Evolutionary conservation across 1,140 invertebrate genomes (phyloP).

Genomic region (Micrasema minimum): DNA sequence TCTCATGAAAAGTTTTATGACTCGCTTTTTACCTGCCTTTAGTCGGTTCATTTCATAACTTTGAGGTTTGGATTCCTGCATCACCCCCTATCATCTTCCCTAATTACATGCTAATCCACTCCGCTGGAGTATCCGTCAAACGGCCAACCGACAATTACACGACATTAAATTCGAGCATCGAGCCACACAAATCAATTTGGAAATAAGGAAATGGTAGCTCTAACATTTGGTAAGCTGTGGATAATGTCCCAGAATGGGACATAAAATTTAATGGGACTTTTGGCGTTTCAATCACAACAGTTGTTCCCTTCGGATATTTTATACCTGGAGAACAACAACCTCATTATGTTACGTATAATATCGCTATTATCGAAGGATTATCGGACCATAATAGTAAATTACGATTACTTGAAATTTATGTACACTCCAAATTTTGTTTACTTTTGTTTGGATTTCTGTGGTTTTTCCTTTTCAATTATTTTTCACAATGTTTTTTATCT

Average conservation of each 20-base stretch:
- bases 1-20: too few species aligned
- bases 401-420: too few species aligned
- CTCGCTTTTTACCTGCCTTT: too few species aligned
- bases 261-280: slow-evolving; percentile 24
- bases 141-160: slow-evolving; percentile 43
- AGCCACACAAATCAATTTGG: slow-evolving; percentile 48
- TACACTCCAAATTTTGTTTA: too few species aligned
- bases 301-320: slow-evolving; percentile 7
- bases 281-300: slow-evolving; percentile 21
- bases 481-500: too few species aligned
- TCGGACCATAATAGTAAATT: too few species aligned
- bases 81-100: not conserved
- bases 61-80: too few species aligned
- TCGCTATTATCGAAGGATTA: too few species aligned
- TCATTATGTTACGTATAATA: not conserved
- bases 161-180: slow-evolving; percentile 45
- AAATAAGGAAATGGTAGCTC: slow-evolving; percentile 39
- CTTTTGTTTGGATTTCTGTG: too few species aligned
- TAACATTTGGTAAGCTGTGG: slow-evolving; percentile 31
- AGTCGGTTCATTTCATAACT: too few species aligned
- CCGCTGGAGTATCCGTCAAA: slow-evolving; percentile 21
- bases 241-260: slow-evolving; percentile 27
- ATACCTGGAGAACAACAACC: slow-evolving; percentile 13
- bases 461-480: too few species aligned
- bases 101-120: slow-evolving; percentile 4